Percentiles rank a stretch among this genome's conserved stretches.
These are phyloP conservation scores for Orientallactaga bullata DNA, from an alignment of 2,113 vertebrate species.

Conservation along the genomic window DNA sequence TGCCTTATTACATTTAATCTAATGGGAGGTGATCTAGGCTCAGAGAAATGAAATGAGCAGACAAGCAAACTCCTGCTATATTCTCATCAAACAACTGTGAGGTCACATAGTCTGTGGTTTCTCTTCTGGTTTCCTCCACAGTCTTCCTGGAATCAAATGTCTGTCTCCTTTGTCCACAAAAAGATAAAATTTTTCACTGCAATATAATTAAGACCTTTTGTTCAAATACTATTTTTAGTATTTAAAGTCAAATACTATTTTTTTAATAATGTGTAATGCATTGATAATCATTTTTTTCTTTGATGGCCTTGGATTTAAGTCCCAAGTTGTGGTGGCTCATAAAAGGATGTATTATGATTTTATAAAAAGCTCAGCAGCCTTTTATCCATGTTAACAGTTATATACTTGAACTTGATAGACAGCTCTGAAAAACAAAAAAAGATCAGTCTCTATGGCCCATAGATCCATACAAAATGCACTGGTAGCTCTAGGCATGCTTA, in stretches of 20 bases:
- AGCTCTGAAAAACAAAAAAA: conserved; percentile 9
- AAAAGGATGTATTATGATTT: not conserved
- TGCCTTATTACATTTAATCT: not conserved
- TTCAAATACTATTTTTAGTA: conserved; percentile 20
- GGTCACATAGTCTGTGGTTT: not conserved
- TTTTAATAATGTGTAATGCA: conserved; percentile 28
- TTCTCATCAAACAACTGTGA: not conserved
- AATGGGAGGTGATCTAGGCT: not conserved
- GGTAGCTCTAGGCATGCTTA: not conserved
- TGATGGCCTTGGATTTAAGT: conserved; percentile 37
- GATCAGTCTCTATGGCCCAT: not conserved
- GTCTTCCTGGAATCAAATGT: not conserved
- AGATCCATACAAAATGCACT: not conserved
- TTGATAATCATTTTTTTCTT: not conserved
- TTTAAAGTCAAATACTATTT: conserved; percentile 35
- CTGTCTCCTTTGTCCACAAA: not conserved
- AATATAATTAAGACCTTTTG: conserved; percentile 38
- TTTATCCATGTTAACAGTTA: conserved; percentile 40
- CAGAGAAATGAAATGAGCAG: not conserved
- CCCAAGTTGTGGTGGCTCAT: not conserved
- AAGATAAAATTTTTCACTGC: conserved; percentile 10
- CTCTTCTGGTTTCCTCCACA: not conserved
- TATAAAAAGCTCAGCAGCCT: not conserved
- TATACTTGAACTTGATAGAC: conserved; percentile 44
- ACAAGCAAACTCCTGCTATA: not conserved